Conservation (phyloP, 2,888 invertebrate species). For the Tetheella fluctuosa region DNA sequence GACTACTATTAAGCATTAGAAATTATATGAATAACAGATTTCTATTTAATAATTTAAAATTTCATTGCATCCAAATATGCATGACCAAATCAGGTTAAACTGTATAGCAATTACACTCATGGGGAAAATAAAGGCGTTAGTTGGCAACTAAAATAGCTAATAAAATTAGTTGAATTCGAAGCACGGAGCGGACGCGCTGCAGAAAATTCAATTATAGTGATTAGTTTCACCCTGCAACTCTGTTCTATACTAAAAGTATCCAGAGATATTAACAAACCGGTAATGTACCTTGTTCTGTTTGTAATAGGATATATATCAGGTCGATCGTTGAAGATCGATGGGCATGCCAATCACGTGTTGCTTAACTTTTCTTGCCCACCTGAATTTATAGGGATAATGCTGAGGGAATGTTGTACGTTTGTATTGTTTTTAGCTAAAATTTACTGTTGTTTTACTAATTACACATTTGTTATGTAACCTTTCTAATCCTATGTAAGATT, state of each 20-base stretch:
- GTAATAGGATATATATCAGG: constrained; percentile 29
- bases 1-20: background rate
- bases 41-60: constrained; percentile 13
- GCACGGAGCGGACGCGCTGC: constrained; percentile 66
- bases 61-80: constrained; percentile 23
- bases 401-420: constrained; percentile 46
- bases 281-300: constrained; percentile 36
- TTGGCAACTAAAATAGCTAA: constrained; percentile 63
- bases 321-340: constrained; percentile 29
- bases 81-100: constrained; percentile 41
- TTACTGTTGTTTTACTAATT: constrained; percentile 1
- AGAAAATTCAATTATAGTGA: constrained; percentile 77
- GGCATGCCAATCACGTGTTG: constrained; percentile 60
- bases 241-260: constrained; percentile 60
- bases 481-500: background rate
- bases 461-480: background rate
- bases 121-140: constrained; percentile 61
- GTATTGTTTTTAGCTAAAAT: constrained; percentile 27
- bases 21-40: constrained; percentile 2
- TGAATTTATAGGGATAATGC: constrained; percentile 53
- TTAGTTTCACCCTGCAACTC: constrained; percentile 73
- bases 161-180: constrained; percentile 71
- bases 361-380: constrained; percentile 50
- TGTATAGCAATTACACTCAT: constrained; percentile 52
- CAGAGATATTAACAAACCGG: constrained; percentile 30